Conservation (phyloP, 2,113 vertebrate species). For the Synchiropus splendidus region DNA sequence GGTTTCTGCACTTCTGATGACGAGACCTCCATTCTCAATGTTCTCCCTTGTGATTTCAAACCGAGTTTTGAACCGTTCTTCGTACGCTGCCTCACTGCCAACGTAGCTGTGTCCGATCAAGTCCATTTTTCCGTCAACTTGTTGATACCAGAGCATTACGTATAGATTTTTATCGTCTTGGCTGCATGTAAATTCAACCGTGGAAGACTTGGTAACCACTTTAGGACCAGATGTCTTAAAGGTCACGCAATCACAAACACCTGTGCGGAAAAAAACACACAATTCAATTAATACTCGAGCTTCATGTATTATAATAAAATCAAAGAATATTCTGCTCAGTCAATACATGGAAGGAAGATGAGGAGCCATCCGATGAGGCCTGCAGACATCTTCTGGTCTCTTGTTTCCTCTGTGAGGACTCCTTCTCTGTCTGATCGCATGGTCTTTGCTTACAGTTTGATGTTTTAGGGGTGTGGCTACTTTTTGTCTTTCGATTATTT, state of each 20-base stretch:
- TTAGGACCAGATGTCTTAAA: conserved; percentile 12
- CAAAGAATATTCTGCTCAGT: not conserved
- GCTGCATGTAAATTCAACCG: conserved; percentile 22
- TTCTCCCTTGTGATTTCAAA: conserved; percentile 23
- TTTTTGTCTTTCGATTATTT: not conserved
- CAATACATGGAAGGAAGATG: conserved; percentile 22
- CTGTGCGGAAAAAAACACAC: conserved; percentile 17
- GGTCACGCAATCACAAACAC: conserved; percentile 5
- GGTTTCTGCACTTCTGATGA: not conserved
- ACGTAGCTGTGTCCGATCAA: conserved; percentile 34
- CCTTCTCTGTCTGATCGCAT: no score
- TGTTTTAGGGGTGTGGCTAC: no score
- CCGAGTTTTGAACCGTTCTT: conserved; percentile 9
- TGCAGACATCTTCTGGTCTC: conserved; percentile 5
- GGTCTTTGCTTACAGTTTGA: no score
- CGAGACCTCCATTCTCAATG: conserved; percentile 18
- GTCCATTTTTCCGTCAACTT: conserved; percentile 15
- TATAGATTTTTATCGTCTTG: conserved; percentile 2
- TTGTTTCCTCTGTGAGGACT: not conserved
- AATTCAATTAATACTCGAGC: not conserved
- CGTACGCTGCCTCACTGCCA: not conserved
- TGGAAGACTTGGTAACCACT: conserved; percentile 1
- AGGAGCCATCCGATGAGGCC: conserved; percentile 15
- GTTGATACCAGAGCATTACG: conserved; percentile 47
- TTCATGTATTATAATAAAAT: not conserved